Percentiles rank a stretch among this genome's conserved stretches.
These are phyloP conservation scores for Iguana delicatissima DNA, from an alignment of 2,797 vertebrate species.

Conservation along the genomic window DNA sequence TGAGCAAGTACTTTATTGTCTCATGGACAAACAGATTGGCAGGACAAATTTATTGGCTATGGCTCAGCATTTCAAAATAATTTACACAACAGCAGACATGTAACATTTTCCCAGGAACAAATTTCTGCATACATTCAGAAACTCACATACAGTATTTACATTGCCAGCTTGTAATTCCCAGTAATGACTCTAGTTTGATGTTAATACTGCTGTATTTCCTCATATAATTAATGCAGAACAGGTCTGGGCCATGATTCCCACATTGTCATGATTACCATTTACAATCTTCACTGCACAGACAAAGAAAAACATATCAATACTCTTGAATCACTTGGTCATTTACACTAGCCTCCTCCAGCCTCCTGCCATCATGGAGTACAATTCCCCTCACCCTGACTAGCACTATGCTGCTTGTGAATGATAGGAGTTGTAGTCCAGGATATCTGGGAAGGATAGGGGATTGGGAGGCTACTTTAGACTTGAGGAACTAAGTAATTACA, in stretches of 20 bases:
- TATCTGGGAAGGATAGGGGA: not conserved
- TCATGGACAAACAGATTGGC: not conserved
- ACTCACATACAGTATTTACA: rapidly evolving
- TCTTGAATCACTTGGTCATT: not conserved
- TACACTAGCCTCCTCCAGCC: not conserved
- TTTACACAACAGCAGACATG: not conserved
- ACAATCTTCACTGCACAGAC: not conserved
- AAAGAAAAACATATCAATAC: not conserved
- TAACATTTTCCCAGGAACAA: not conserved
- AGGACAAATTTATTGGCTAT: not conserved
- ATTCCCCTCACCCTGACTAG: not conserved
- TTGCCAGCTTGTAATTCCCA: rapidly evolving
- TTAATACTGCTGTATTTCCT: not conserved
- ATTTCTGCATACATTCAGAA: not conserved
- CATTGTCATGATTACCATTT: not conserved
- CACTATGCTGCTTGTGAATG: not conserved
- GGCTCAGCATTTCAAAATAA: not conserved
- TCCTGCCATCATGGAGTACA: not conserved
- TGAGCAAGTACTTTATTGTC: not conserved
- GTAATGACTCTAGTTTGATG: not conserved
- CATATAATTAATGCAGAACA: not conserved
- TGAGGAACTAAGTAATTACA: no score
- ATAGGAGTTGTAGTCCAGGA: no score
- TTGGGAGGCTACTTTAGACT: not conserved
- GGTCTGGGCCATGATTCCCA: not conserved